Conservation (phyloP, 2,113 vertebrate species). For the Micromys minutus region DNA sequence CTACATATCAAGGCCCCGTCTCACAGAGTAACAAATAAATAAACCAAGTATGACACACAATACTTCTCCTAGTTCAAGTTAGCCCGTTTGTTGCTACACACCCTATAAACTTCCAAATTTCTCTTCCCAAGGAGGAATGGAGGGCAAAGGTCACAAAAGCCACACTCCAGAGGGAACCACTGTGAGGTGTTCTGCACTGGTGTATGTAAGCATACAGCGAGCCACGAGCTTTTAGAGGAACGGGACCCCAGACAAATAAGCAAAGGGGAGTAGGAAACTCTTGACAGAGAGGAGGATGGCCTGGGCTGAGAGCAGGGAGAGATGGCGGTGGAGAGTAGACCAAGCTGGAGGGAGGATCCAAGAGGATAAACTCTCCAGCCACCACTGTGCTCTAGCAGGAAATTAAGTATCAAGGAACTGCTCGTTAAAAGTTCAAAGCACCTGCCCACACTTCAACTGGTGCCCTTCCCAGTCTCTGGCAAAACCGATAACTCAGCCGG, state of each 20-base stretch:
- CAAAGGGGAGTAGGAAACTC: not conserved
- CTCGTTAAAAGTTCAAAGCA: conserved; percentile 41
- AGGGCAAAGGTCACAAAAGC: not conserved
- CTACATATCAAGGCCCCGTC: not conserved
- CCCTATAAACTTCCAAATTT: not conserved
- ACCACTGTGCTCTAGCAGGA: not conserved
- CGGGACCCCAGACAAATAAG: not conserved
- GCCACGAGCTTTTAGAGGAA: not conserved
- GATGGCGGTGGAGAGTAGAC: not conserved
- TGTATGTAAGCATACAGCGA: not conserved
- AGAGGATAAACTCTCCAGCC: not conserved
- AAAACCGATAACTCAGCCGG: not conserved
- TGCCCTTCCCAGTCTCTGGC: not conserved
- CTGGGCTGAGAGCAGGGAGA: not conserved
- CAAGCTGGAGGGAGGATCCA: no score
- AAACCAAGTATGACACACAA: not conserved
- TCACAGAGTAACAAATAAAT: not conserved
- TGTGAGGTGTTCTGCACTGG: not conserved
- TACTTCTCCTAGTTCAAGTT: not conserved
- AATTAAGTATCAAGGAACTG: conserved; percentile 6
- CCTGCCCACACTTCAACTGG: not conserved
- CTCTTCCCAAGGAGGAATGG: not conserved
- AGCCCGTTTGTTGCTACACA: not conserved
- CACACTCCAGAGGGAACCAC: not conserved
- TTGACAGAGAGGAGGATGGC: not conserved